Percentiles rank a stretch among this genome's conserved stretches.
Conservation (phyloP, 1,140 invertebrate species). For the Lysiphlebus fabarum region DNA sequence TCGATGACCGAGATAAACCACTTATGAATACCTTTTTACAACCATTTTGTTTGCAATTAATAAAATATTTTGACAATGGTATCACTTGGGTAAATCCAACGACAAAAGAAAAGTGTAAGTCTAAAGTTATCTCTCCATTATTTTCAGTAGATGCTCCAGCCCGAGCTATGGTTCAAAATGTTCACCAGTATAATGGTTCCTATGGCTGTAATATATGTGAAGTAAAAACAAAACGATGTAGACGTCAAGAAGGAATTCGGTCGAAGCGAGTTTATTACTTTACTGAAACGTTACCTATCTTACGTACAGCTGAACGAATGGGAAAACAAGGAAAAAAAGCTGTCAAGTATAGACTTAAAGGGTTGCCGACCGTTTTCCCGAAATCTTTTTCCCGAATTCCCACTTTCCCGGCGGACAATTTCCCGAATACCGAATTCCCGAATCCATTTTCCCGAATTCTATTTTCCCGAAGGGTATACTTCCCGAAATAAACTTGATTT, state of each 20-base stretch:
- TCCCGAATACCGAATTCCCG: no score
- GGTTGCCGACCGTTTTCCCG: no score
- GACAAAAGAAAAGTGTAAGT: conserved; percentile 17
- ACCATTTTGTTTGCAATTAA: conserved; percentile 28
- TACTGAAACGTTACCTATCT: no score
- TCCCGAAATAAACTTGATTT: no score
- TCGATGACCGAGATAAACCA: conserved; percentile 23
- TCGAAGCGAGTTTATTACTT: no score
- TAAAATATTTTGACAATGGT: conserved; percentile 26
- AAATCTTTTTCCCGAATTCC: no score
- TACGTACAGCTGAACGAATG: no score
- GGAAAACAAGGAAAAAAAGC: no score
- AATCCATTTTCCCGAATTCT: no score
- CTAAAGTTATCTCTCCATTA: conserved; percentile 28
- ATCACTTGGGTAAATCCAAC: conserved; percentile 28
- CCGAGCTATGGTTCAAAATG: conserved; percentile 34
- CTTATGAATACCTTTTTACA: conserved; percentile 26
- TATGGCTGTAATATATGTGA: conserved; percentile 33
- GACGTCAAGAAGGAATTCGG: not conserved
- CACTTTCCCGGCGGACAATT: no score
- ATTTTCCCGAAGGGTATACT: no score
- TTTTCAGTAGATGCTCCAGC: conserved; percentile 31
- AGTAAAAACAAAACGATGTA: conserved; percentile 21
- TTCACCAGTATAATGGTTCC: conserved; percentile 27
- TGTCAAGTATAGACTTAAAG: no score